Evolutionary conservation across 2,113 vertebrate genomes (phyloP), one percentile per base, ranked within the genome.

Genomic region (Uropsilus gracilis): DNA sequence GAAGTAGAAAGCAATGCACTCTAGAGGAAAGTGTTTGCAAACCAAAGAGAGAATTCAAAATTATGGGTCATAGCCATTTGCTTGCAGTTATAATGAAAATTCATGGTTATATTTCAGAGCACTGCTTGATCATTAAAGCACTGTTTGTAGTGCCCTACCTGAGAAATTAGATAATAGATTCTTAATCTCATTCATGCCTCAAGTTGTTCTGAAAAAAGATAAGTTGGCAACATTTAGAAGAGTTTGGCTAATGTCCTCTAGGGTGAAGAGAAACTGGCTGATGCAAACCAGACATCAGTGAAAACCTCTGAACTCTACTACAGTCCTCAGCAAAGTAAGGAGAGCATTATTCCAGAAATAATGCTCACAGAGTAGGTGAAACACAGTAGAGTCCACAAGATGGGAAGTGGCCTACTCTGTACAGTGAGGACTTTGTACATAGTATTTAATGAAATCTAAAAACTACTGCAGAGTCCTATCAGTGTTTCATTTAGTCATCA

Each of bases 11-110:
- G 39, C 16, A 96, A 34, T 48, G 37, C 66, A 72, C 96, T 89
- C 87, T 61, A 96, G 95, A 94, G 94, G 78, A 97, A 97, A 93
- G 53, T 85, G 69, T 96, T 69, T 91, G 73, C 91, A 96, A 95
- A 94, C 72, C 94, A 95, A 97, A 93, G 46, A 81, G 64, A 98
- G 91, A 98, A 94, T 97, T 97, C 96, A 96, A 97, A 98, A 92
- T 97, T 84, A 73, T 12, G 28, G 91, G 96, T 96, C 95, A 96
- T 84, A 96, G 94, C 69, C 93, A 97, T 85, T 97, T 84, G 86
- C 96, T 98, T 97, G 30, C 75, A 94, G 76, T 94, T 94, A 96
- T 81, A 89, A 96, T 97, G 80, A 96, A 96, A 97, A 97, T 96
- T 94, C 93, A 91, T 94, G 91, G 87, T 93, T 96, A 86, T 80